Evolutionary conservation across 92 coral and sea anemone genomes (phyloP), one percentile per base, ranked within the genome.

Genomic region (Palythoa grandiflora): DNA sequence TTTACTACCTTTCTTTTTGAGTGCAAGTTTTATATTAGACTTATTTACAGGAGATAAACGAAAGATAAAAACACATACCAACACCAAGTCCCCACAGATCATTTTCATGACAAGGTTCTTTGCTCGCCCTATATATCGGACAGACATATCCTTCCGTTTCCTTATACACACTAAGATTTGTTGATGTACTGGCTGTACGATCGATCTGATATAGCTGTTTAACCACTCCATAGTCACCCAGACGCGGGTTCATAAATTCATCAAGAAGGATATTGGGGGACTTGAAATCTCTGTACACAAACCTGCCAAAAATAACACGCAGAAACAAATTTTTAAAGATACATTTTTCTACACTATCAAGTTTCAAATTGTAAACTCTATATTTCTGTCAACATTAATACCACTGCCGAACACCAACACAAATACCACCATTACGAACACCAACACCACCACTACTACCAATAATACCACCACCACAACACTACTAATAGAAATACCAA

Each of bases 81-180:
- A 80, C 85, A 44, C 85, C 85, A 48, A 80, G 75, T 80, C 85
- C 85, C 85, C 85, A 80, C 6, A 80, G 75, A 61, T 80, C 85
- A 80, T 65, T 80, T 80, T 80, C 75, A 80, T 13, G 75, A 8
- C 38, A 7, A 10, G 85, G 17, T 0, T 80, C 6, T 80, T 47
- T 80, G 40, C 59, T 63, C 2, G 39, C 14, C 2, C 74, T 47
- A 35, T 80, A 80, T 12, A 66, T 47, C 44, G 85, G 85, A 71
- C 85, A 80, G 5, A 80, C 20, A 13, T 80, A 80, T 28, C 85
- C 85, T 80, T 80, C 85, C 70, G 85, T 80, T 11, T 40, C 85
- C 50, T 80, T 80, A 7, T 20, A 39, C 3, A 9, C 85, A 36
- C 85, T 80, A 1, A 80, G 38, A 70, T 80, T 66, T 44, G 61